These are phyloP conservation scores for Tringa solitaria DNA, from an alignment of 2,113 vertebrate species.

Conservation along the genomic window DNA sequence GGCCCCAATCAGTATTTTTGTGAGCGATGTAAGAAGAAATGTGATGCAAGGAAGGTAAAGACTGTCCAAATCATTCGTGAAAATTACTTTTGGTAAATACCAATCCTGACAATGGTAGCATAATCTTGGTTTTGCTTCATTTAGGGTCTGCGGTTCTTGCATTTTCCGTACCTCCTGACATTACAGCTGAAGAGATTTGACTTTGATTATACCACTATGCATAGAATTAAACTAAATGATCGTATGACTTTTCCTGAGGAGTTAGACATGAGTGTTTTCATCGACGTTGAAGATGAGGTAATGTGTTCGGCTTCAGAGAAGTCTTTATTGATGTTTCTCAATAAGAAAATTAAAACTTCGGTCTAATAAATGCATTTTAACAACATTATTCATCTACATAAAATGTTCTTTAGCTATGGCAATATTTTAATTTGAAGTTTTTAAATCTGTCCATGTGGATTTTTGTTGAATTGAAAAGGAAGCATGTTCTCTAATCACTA, in stretches of 20 bases:
- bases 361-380: not conserved
- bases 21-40: constrained; percentile 98
- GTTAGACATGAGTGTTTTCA: constrained; percentile 97
- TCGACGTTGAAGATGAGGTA: constrained; percentile 98
- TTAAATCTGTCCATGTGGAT: not conserved
- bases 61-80: not conserved
- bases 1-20: constrained; percentile 99
- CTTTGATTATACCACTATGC: constrained; percentile 99
- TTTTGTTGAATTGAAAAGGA: not conserved
- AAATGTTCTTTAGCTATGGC: not conserved
- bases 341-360: not conserved
- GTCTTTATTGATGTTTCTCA: not conserved
- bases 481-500: not conserved
- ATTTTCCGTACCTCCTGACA: constrained; percentile 95
- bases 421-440: not conserved
- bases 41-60: constrained; percentile 94
- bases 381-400: rapidly evolving
- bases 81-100: not conserved
- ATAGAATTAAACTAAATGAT: constrained; percentile 97
- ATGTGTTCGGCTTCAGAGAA: not conserved
- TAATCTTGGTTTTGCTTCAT: not conserved
- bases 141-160: constrained; percentile 94
- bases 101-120: not conserved
- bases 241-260: constrained; percentile 98
- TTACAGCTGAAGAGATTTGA: constrained; percentile 98